These are phyloP conservation scores for Baryphthengus martii DNA, from an alignment of 2,113 vertebrate genomes.

Conservation along the genomic window DNA sequence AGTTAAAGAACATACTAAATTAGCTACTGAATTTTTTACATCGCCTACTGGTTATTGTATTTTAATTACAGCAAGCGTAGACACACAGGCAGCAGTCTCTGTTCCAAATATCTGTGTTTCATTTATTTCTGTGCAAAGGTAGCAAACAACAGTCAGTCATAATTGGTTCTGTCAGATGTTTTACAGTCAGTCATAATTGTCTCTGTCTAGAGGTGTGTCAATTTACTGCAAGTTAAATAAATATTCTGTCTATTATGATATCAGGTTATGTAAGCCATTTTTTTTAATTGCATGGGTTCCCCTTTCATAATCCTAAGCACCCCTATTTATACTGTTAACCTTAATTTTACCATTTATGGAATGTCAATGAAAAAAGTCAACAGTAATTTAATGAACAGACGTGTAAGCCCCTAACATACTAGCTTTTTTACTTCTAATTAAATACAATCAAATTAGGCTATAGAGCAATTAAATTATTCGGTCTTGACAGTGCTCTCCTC, in stretches of 20 bases:
- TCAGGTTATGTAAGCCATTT: conserved; percentile 76
- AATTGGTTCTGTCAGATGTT: conserved; percentile 85
- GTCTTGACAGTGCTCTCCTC: not conserved
- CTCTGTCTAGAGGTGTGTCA: conserved; percentile 85
- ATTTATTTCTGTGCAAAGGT: conserved; percentile 82
- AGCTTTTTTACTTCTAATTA: conserved; percentile 37
- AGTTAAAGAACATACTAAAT: conserved; percentile 67
- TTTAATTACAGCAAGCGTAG: conserved; percentile 76
- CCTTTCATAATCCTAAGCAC: conserved; percentile 67
- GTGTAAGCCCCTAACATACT: not conserved
- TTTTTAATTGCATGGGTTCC: conserved; percentile 74
- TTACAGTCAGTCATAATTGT: conserved; percentile 86
- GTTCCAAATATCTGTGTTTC: conserved; percentile 81
- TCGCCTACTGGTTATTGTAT: conserved; percentile 77
- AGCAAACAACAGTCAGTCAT: conserved; percentile 87
- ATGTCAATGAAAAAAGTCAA: conserved; percentile 60
- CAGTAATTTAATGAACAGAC: conserved; percentile 54
- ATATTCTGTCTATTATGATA: conserved; percentile 83
- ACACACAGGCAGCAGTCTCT: conserved; percentile 78
- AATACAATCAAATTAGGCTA: conserved; percentile 9
- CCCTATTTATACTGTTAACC: conserved; percentile 66
- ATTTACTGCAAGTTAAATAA: conserved; percentile 84
- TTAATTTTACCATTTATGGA: conserved; percentile 55
- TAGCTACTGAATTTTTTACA: conserved; percentile 69
- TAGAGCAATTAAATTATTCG: conserved; percentile 25